phyloP scores from a whole-genome alignment of 1,140 invertebrate species.

The Penaeus japonicus region DNA sequence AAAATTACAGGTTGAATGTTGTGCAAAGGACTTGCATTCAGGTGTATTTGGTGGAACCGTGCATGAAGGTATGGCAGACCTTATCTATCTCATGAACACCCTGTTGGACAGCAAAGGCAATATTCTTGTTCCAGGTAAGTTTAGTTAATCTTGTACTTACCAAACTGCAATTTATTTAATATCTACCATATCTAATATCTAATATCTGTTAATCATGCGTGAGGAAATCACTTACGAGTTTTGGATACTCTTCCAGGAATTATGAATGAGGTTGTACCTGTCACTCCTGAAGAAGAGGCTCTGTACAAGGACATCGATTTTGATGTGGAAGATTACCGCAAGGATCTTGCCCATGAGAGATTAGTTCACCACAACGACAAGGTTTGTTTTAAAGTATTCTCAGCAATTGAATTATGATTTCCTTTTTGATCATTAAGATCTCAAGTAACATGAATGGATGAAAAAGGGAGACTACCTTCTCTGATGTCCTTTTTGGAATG shows the following conservation, averaged over 20 bases:
- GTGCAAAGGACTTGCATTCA: slow-evolving; percentile 92
- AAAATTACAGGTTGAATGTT: slow-evolving; percentile 74
- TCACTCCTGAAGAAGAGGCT: slow-evolving; percentile 78
- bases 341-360: slow-evolving; percentile 75
- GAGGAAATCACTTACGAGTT: background rate
- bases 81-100: slow-evolving; percentile 83
- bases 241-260: slow-evolving; percentile 37
- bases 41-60: slow-evolving; percentile 93
- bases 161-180: background rate
- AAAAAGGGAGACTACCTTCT: background rate
- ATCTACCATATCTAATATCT: no score
- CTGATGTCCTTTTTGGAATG: no score
- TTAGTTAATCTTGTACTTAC: slow-evolving; percentile 65
- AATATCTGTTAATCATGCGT: background rate
- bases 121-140: slow-evolving; percentile 82
- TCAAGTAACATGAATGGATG: background rate
- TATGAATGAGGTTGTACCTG: slow-evolving; percentile 70
- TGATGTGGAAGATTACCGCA: slow-evolving; percentile 80
- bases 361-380: slow-evolving; percentile 82
- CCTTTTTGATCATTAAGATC: background rate
- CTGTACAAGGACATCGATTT: slow-evolving; percentile 91
- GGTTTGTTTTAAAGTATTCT: slow-evolving; percentile 61
- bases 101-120: slow-evolving; percentile 84
- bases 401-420: background rate
- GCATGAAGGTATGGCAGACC: slow-evolving; percentile 87